Conservation (phyloP, 2,797 vertebrate species). For the Parambassis ranga region DNA sequence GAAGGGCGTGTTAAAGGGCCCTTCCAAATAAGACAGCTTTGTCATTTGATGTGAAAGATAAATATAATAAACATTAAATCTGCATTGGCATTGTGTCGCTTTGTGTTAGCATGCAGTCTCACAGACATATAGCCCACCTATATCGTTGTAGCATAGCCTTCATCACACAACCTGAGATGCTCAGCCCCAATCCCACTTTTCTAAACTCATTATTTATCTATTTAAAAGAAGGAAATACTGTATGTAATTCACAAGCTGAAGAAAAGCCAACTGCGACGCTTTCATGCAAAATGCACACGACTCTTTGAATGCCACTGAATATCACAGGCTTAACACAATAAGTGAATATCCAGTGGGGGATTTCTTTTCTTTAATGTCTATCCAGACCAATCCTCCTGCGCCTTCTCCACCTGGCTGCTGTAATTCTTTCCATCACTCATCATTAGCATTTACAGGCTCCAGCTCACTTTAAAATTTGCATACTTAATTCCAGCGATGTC, state of each 20-base stretch:
- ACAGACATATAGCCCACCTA: too few species aligned
- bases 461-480: conserved; percentile 59
- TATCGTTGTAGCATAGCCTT: too few species aligned
- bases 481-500: conserved; percentile 63
- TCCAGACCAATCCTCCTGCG: conserved; percentile 48
- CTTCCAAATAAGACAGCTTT: too few species aligned
- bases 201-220: too few species aligned
- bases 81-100: too few species aligned
- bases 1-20: too few species aligned
- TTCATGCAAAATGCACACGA: not conserved
- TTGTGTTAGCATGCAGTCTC: too few species aligned
- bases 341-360: conserved; percentile 23
- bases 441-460: conserved; percentile 53
- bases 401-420: conserved; percentile 55
- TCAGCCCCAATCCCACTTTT: too few species aligned
- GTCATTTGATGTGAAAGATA: too few species aligned
- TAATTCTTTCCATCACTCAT: conserved; percentile 48
- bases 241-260: not conserved
- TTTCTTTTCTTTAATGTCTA: conserved; percentile 47
- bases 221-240: not conserved
- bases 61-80: too few species aligned
- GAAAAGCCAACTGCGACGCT: conserved; percentile 15
- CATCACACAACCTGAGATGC: too few species aligned
- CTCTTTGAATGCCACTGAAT: conserved; percentile 14
- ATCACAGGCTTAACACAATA: conserved; percentile 29